Conservation (phyloP, 2,888 invertebrate genomes). For the Eupithecia centaureata region DNA sequence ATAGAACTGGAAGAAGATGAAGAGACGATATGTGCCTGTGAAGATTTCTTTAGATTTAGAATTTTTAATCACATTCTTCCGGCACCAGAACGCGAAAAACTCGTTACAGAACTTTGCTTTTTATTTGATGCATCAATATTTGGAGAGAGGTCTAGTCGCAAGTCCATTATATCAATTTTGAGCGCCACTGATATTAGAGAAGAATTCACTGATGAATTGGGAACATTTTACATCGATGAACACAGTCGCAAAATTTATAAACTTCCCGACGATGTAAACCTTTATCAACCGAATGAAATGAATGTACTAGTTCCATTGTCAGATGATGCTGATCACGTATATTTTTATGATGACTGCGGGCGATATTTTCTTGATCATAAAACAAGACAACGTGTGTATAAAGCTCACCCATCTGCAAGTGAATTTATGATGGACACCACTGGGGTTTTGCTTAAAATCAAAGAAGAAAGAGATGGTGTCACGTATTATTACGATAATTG, state of each 20-base stretch:
- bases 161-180: constrained; percentile 74
- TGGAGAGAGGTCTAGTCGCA: constrained; percentile 61
- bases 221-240: constrained; percentile 69
- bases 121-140: constrained; percentile 72
- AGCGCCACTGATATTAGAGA: constrained; percentile 70
- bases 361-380: constrained; percentile 68
- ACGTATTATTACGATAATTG: constrained; percentile 74
- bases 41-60: constrained; percentile 70
- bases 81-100: constrained; percentile 62
- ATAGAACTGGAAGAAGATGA: constrained; percentile 51
- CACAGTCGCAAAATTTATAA: constrained; percentile 74
- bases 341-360: constrained; percentile 77
- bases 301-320: constrained; percentile 67
- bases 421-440: constrained; percentile 76
- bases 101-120: constrained; percentile 72
- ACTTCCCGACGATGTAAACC: constrained; percentile 57
- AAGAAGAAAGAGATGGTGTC: constrained; percentile 68
- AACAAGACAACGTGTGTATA: constrained; percentile 70
- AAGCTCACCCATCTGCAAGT: constrained; percentile 69
- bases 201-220: constrained; percentile 72
- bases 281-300: constrained; percentile 71
- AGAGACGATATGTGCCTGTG: constrained; percentile 64
- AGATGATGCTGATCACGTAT: constrained; percentile 68
- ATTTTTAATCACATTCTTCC: constrained; percentile 74
- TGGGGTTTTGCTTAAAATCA: constrained; percentile 69